Evolutionary conservation across 2,888 invertebrate genomes (phyloP).

Genomic region (Baccha elongata): DNA sequence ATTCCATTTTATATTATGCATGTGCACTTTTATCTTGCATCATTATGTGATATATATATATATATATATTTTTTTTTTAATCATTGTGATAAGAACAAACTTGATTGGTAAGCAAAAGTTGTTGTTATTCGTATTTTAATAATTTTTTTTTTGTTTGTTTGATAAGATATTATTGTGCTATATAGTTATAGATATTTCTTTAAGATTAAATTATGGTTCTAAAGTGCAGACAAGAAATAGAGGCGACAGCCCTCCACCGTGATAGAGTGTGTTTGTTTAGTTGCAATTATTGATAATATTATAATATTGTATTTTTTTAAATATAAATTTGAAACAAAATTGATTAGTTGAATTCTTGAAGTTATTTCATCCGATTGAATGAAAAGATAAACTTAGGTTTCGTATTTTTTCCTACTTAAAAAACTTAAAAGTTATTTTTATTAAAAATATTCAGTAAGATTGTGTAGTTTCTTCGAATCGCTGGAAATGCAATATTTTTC

Average conservation of each 20-base stretch:
- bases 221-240: slow-evolving; percentile 13
- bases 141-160: neutral
- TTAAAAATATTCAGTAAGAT: too few species aligned
- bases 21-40: slow-evolving; percentile 31
- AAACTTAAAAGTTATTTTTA: too few species aligned
- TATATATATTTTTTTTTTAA: slow-evolving; percentile 9
- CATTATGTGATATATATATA: slow-evolving; percentile 11
- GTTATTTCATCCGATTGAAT: too few species aligned
- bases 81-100: slow-evolving; percentile 15
- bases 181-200: neutral
- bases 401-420: too few species aligned
- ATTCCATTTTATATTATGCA: slow-evolving; percentile 34
- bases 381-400: too few species aligned
- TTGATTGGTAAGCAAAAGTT: slow-evolving; percentile 15
- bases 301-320: neutral
- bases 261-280: slow-evolving; percentile 39
- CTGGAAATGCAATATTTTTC: too few species aligned
- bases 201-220: neutral
- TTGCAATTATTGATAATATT: slow-evolving; percentile 47
- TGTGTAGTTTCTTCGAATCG: too few species aligned
- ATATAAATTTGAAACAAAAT: too few species aligned
- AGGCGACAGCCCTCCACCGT: slow-evolving; percentile 55
- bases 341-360: too few species aligned
- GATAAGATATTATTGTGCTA: slow-evolving; percentile 17
- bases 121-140: slow-evolving; percentile 4